Conservation (phyloP, 2,888 invertebrate species). For the Melitaea athalia region DNA sequence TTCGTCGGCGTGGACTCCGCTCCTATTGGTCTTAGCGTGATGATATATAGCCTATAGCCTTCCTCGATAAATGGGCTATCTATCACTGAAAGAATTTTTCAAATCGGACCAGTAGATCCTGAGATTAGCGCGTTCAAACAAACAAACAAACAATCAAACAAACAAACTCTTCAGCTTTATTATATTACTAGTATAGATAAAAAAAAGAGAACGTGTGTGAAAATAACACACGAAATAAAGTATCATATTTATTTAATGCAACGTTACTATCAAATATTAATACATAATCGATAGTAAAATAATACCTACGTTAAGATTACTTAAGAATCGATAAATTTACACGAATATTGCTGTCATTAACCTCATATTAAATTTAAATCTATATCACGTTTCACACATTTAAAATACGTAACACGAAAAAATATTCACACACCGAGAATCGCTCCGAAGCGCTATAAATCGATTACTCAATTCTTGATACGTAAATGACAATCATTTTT, state of each 20-base stretch:
- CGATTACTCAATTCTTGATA: constrained; percentile 48
- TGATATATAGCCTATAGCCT: no score
- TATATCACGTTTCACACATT: constrained; percentile 33
- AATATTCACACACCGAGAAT: constrained; percentile 63
- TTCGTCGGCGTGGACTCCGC: no score
- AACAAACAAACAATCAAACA: no score
- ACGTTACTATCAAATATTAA: neutral
- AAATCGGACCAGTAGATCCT: no score
- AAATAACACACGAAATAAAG: neutral
- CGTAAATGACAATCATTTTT: constrained; percentile 49
- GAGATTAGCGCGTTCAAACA: no score
- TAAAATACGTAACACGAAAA: constrained; percentile 25
- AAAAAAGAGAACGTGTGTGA: neutral
- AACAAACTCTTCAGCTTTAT: no score
- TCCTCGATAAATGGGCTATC: no score
- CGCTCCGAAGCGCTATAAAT: constrained; percentile 62
- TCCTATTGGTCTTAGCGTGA: no score
- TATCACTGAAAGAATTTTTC: no score
- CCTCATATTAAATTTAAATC: constrained; percentile 20
- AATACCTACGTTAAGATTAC: neutral
- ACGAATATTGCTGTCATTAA: constrained; percentile 11
- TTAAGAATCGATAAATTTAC: constrained; percentile 3
- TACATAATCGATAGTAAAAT: neutral
- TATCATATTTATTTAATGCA: neutral
- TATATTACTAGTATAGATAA: no score